Conservation (phyloP, 2,113 vertebrate species). For the Eublepharis macularius region DNA sequence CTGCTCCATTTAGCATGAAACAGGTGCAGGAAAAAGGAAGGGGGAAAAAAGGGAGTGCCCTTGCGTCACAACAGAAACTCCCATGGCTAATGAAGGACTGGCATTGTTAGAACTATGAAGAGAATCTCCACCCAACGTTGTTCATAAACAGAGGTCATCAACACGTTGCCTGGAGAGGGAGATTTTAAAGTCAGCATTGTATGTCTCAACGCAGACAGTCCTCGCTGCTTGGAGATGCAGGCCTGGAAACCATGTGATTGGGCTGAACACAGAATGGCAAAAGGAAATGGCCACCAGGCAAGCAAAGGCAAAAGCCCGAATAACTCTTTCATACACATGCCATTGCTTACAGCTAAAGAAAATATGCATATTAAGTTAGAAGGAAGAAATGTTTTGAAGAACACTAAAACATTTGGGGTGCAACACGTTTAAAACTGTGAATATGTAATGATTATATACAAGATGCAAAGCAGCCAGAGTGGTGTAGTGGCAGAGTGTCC, state of each 20-base stretch:
- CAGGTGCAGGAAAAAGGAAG: slow-evolving; percentile 15
- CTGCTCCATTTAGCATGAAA: not conserved
- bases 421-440: not conserved
- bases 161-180: slow-evolving; percentile 11
- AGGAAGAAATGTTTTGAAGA: not conserved
- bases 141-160: not conserved
- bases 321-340: not conserved
- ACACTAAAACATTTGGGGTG: not conserved
- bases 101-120: not conserved
- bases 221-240: not conserved
- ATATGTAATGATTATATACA: not conserved
- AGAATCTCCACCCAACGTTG: not conserved
- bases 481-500: no score
- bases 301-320: not conserved
- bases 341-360: not conserved
- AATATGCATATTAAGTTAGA: no score
- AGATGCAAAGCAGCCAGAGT: not conserved
- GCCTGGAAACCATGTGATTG: not conserved
- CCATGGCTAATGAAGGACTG: not conserved
- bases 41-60: not conserved
- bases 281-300: not conserved
- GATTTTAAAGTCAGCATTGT: not conserved
- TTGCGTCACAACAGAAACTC: not conserved
- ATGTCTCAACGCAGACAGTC: not conserved
- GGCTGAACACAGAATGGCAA: not conserved